Percentiles rank a stretch among this genome's conserved stretches.
These are phyloP conservation scores for Parelbella ahira DNA, from an alignment of 2,888 invertebrate genomes.

Conservation along the genomic window DNA sequence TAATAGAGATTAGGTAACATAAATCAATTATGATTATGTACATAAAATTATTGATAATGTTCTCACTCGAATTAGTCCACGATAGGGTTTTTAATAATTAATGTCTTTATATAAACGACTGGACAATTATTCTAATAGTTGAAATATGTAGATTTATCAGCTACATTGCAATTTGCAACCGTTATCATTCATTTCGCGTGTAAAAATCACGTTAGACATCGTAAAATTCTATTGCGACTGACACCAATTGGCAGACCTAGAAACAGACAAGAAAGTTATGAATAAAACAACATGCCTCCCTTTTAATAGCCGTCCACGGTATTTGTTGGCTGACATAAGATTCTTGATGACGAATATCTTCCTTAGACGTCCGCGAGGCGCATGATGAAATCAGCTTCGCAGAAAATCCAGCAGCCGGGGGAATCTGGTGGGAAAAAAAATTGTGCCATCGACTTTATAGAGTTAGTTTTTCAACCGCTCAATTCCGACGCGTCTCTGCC, in stretches of 20 bases:
- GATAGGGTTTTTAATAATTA: too few species aligned
- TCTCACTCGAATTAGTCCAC: too few species aligned
- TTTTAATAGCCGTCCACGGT: conserved; percentile 16
- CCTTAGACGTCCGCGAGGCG: conserved; percentile 34
- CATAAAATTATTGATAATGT: too few species aligned
- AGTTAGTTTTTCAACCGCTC: conserved; percentile 52
- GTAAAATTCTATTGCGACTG: conserved; percentile 21
- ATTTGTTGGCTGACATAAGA: conserved; percentile 27
- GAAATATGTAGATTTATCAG: conserved; percentile 5
- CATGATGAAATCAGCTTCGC: conserved; percentile 53
- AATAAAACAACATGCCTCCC: conserved; percentile 21
- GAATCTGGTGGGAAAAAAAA: conserved; percentile 52
- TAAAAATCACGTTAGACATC: conserved; percentile 15
- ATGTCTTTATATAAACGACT: too few species aligned
- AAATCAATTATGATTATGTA: too few species aligned
- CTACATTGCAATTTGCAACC: neutral
- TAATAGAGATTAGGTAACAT: too few species aligned
- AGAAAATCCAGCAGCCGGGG: conserved; percentile 45
- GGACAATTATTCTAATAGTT: conserved; percentile 3
- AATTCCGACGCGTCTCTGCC: conserved; percentile 47
- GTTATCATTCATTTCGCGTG: conserved; percentile 15
- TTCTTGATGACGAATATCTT: conserved; percentile 47
- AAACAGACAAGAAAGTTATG: conserved; percentile 20
- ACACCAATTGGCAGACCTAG: conserved; percentile 20
- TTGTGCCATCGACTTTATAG: conserved; percentile 52